phyloP scores from a whole-genome alignment of 2,113 vertebrate species.

The Mesembrinibis cayennensis region DNA sequence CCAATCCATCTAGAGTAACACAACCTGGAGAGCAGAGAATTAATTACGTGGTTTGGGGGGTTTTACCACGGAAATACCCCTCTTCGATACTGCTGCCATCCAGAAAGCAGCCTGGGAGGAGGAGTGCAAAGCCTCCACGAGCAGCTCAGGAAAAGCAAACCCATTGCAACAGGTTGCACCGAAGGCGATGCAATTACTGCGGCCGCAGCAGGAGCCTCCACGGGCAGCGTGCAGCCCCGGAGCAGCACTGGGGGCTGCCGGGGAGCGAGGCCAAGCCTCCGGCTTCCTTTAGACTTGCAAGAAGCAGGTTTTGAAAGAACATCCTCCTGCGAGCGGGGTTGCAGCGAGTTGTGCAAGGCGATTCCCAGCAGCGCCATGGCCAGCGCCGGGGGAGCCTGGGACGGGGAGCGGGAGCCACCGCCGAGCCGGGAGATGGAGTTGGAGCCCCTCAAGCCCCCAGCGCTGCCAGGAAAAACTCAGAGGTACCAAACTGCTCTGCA shows the following conservation, averaged over 20 bases:
- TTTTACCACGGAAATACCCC: fast-evolving
- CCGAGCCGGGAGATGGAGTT: not conserved
- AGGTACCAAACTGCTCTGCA: not conserved
- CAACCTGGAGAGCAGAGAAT: not conserved
- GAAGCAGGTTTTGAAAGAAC: not conserved
- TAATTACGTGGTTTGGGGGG: fast-evolving
- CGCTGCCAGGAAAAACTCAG: not conserved
- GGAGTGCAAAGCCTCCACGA: fast-evolving
- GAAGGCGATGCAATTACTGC: fast-evolving
- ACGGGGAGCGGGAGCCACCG: not conserved
- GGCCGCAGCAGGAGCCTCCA: fast-evolving
- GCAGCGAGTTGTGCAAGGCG: not conserved
- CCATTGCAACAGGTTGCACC: not conserved
- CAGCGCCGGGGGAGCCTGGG: fast-evolving
- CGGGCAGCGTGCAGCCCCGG: not conserved
- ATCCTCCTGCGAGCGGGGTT: not conserved
- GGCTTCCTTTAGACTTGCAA: not conserved
- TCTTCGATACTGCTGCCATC: not conserved
- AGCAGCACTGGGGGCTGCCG: not conserved
- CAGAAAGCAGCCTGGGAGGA: not conserved
- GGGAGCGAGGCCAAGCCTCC: not conserved
- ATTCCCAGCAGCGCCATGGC: not conserved
- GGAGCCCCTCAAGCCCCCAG: not conserved
- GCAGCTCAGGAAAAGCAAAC: not conserved
- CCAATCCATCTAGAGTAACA: not conserved